Base-by-base conservation (phyloP, 1,140 invertebrate genomes). In the Bactericera cockerelli region DNA sequence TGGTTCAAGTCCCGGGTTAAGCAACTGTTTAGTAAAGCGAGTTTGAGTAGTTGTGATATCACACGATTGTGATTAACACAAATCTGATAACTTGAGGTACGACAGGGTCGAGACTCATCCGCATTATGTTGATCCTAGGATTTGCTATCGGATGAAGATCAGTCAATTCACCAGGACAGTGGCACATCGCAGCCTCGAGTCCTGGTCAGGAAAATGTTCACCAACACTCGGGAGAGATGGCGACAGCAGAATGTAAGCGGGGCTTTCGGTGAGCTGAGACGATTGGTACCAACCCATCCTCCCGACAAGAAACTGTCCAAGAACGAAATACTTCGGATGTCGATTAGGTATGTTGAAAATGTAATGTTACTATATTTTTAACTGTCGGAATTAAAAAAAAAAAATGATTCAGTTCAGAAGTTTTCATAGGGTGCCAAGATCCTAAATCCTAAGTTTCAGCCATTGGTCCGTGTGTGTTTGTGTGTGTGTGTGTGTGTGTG, bases 271-370 rank as follows among this genome's bases (percentile, higher is more conserved):
- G 92, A 93, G 69, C 77, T 97, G 25, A 73, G 93, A 16, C 84
- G 89, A 66, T 74, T 97, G 10, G 90, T 98, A 1, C 93, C 93
- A 0, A 96, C 93, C 0, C 89, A 98, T 77, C 93, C 93, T 1
- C 90, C 90, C 0, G 93, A 98, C 70, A 95, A 96, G 72, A 97
- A 97, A 69, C 75, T 98, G 0, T 94, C 90, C 16, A 98, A 98
- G 72, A 95, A 96, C 70, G 93, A 97, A 74, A 97, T 98, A 55
- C 74, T 98, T 0, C 76, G 92, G 54, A 85, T 93, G 77, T 87
- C 93, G 33, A 98, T 98, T 62, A 86, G 84, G 78, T 94, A 81
- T 61, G 60, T n/a, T n/a, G n/a, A n/a, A n/a, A 61, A 6, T 24
- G 49, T 57, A 25, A 38, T 4, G 25, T 25, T 6, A 56, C 13